A percentile compares a stretch with the other conserved stretches of the same genome.
phyloP scores from a whole-genome alignment of 2,113 vertebrate species.

The Pterocles orientalis region DNA sequence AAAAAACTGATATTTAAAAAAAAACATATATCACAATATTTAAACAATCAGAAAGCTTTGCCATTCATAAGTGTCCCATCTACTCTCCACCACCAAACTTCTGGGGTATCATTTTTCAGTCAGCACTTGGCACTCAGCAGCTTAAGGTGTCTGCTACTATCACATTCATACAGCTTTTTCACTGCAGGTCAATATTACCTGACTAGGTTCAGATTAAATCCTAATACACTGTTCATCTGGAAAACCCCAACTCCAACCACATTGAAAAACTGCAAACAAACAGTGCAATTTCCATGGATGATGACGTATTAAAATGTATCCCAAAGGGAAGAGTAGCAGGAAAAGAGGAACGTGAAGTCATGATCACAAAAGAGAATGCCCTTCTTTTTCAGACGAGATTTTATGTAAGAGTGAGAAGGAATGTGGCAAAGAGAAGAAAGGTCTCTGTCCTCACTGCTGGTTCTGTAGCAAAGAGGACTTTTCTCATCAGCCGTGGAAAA shows the following conservation, averaged over 20 bases:
- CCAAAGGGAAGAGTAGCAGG: background rate
- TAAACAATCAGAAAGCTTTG: slow-evolving; percentile 18
- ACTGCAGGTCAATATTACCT: slow-evolving; percentile 57
- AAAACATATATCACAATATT: background rate
- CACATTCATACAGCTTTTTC: slow-evolving; percentile 60
- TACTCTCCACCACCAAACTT: slow-evolving; percentile 39
- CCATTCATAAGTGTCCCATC: slow-evolving; percentile 28
- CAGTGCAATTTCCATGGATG: background rate
- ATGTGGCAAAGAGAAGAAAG: background rate
- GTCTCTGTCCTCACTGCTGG: background rate
- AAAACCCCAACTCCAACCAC: slow-evolving; percentile 42
- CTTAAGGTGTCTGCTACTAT: slow-evolving; percentile 43
- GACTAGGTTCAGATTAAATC: slow-evolving; percentile 59
- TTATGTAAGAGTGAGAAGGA: background rate
- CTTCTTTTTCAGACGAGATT: background rate
- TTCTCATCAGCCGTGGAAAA: slow-evolving; percentile 1
- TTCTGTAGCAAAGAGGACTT: slow-evolving; percentile 3
- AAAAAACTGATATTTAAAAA: background rate
- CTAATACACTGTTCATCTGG: slow-evolving; percentile 31
- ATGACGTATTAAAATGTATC: background rate
- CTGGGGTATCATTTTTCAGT: slow-evolving; percentile 52
- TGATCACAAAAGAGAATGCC: background rate
- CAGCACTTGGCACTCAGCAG: slow-evolving; percentile 40
- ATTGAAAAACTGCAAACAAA: slow-evolving; percentile 40
- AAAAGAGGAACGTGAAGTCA: background rate